A percentile compares a stretch with the other conserved stretches of the same genome.
phyloP scores from a whole-genome alignment of 1,140 invertebrate species.

The Diprion similis region DNA sequence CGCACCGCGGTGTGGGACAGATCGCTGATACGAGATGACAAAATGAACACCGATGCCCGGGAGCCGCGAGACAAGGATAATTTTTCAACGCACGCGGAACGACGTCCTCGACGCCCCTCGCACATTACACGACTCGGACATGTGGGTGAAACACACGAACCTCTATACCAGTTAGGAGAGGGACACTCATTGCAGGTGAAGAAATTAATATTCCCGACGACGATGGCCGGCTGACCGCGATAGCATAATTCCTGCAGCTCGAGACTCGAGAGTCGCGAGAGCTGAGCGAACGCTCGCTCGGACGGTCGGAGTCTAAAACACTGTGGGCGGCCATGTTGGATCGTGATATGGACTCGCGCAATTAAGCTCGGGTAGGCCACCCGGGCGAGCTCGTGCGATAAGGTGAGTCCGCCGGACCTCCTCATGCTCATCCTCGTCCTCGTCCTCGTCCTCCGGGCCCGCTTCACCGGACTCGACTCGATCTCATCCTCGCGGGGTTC shows the following conservation, averaged over 20 bases:
- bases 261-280: neutral
- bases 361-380: constrained; percentile 62
- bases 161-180: constrained; percentile 26
- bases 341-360: constrained; percentile 60
- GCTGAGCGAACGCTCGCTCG: neutral
- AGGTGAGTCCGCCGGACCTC: constrained; percentile 53
- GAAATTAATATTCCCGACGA: neutral
- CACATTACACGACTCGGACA: too few relatives aligned
- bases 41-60: constrained; percentile 33
- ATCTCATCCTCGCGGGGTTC: neutral
- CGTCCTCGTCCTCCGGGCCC: constrained; percentile 21
- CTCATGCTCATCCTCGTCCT: constrained; percentile 37
- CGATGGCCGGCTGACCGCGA: neutral
- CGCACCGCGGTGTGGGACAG: constrained; percentile 30
- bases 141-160: too few relatives aligned
- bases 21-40: constrained; percentile 37
- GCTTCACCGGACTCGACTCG: neutral
- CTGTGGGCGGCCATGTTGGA: constrained; percentile 61
- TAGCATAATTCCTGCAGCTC: neutral
- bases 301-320: constrained; percentile 43
- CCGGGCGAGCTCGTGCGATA: constrained; percentile 56
- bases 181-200: constrained; percentile 23
- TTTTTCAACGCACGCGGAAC: constrained; percentile 8
- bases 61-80: neutral
- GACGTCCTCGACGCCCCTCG: too few relatives aligned